Percentiles rank a stretch among this genome's conserved stretches.
phyloP scores from a whole-genome alignment of 2,113 vertebrate species.

The Calonectris borealis region DNA sequence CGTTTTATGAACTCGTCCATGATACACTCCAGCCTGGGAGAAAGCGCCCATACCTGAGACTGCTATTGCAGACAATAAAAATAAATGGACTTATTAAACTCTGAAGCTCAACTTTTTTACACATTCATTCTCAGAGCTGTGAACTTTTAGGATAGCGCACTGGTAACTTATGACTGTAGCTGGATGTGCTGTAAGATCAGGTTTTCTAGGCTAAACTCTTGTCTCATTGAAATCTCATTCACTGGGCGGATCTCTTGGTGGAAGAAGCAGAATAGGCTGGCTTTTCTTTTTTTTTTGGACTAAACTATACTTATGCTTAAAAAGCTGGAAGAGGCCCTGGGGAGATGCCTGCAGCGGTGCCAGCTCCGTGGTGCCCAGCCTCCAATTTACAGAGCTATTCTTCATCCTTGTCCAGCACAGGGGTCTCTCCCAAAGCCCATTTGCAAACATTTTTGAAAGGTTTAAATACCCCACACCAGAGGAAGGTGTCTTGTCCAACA shows the following conservation, averaged over 20 bases:
- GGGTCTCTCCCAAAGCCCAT: neutral
- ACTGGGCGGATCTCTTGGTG: fast-evolving
- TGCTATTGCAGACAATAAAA: neutral
- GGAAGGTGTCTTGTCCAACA: neutral
- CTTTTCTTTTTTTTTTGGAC: too few relatives aligned
- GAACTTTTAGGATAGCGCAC: neutral
- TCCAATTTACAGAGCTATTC: neutral
- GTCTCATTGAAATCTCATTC: neutral
- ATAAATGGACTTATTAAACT: conserved; percentile 20
- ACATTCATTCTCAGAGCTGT: neutral
- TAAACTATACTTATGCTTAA: neutral
- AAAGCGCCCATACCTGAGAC: neutral
- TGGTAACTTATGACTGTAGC: neutral
- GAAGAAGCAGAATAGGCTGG: neutral
- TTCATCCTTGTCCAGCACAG: neutral
- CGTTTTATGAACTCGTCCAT: neutral
- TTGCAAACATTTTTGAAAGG: neutral
- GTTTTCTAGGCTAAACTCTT: neutral
- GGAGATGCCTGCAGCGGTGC: neutral
- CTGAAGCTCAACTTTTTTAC: neutral
- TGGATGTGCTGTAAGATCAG: neutral
- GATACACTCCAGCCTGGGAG: neutral
- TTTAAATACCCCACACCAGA: neutral
- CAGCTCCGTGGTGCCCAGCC: neutral
- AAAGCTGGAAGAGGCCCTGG: neutral